Percentiles rank a stretch among this genome's conserved stretches.
These are phyloP conservation scores for Serilophus lunatus DNA, from an alignment of 2,113 vertebrate species.

Conservation along the genomic window DNA sequence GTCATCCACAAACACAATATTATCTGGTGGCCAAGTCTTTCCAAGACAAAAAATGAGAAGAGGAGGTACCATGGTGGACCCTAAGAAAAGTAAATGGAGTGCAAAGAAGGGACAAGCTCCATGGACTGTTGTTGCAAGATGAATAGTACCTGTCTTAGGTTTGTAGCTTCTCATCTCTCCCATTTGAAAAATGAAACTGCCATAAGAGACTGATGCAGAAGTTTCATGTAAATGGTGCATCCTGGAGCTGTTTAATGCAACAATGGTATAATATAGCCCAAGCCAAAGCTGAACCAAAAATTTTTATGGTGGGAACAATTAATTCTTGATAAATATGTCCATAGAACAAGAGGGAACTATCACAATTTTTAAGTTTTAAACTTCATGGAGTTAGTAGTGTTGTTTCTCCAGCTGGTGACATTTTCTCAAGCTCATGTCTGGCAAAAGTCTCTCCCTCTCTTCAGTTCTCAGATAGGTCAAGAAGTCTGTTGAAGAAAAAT, in stretches of 20 bases:
- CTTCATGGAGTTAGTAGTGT: background rate
- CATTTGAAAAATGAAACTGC: background rate
- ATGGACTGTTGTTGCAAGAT: background rate
- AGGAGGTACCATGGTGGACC: background rate
- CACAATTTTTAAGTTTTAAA: background rate
- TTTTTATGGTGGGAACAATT: background rate
- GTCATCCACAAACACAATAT: background rate
- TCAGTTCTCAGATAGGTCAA: background rate
- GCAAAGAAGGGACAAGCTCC: background rate
- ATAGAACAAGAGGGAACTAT: background rate
- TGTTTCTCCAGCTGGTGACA: background rate
- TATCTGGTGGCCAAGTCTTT: background rate
- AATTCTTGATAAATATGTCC: background rate
- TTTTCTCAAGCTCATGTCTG: background rate
- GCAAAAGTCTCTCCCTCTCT: background rate
- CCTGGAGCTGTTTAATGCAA: background rate
- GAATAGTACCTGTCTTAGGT: background rate
- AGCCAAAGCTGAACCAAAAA: background rate
- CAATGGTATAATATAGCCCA: background rate
- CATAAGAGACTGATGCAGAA: background rate
- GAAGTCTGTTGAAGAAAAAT: background rate
- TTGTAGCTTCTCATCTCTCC: background rate
- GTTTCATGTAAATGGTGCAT: background rate
- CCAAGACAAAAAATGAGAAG: background rate
- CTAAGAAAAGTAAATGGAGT: background rate